Evolutionary conservation across 2,797 vertebrate species (phyloP).

Genomic region (Tragopan temminckii): DNA sequence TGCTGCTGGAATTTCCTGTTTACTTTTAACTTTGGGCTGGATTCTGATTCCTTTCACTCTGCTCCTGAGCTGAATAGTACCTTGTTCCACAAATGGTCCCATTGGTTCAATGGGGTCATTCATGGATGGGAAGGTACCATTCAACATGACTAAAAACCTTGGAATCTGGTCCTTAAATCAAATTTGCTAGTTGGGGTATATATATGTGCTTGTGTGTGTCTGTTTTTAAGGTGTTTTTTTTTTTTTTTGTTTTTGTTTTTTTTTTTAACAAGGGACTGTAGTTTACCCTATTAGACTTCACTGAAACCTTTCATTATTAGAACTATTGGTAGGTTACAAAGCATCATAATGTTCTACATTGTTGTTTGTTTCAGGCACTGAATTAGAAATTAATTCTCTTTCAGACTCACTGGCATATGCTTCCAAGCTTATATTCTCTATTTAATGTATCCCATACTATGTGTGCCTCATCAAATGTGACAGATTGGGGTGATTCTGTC

Average conservation of each 20-base stretch:
- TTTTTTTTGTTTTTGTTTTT: background rate
- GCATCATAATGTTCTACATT: background rate
- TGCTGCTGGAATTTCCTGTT: slow-evolving; percentile 35
- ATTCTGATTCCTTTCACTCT: background rate
- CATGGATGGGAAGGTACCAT: background rate
- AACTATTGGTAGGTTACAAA: background rate
- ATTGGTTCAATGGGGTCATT: background rate
- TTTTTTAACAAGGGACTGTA: background rate
- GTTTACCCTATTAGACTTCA: background rate
- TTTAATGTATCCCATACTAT: slow-evolving; percentile 35
- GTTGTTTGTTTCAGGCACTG: slow-evolving; percentile 16
- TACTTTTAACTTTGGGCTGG: background rate
- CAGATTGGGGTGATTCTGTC: slow-evolving; percentile 67
- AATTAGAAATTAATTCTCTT: slow-evolving; percentile 49
- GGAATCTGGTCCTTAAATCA: slow-evolving; percentile 16
- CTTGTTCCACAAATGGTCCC: slow-evolving; percentile 5
- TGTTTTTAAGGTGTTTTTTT: background rate
- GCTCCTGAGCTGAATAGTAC: slow-evolving; percentile 9
- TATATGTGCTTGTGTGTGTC: background rate
- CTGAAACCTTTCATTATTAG: slow-evolving; percentile 8
- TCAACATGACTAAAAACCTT: background rate
- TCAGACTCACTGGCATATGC: slow-evolving; percentile 12
- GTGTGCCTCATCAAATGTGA: slow-evolving; percentile 49
- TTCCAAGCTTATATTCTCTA: slow-evolving; percentile 37
- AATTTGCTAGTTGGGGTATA: background rate